These are phyloP conservation scores for Didymodactylos carnosus DNA, from an alignment of 2,888 invertebrate species.

Conservation along the genomic window DNA sequence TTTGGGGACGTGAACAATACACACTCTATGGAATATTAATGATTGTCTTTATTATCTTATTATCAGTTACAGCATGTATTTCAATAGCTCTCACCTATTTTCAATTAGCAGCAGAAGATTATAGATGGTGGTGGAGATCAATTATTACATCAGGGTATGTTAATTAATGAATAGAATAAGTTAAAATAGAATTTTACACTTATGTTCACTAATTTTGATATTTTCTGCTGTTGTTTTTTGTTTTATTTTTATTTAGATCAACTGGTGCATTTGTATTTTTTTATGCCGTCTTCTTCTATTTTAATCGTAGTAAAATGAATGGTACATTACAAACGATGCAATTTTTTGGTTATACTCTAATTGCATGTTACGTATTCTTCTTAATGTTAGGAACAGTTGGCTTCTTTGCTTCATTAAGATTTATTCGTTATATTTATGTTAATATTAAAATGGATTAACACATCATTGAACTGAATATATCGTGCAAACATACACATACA, in stretches of 20 bases:
- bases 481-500: too few relatives aligned
- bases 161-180: too few relatives aligned
- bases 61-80: slow-evolving; percentile 38
- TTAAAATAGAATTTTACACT: too few relatives aligned
- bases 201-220: background rate
- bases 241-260: slow-evolving; percentile 26
- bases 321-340: slow-evolving; percentile 37
- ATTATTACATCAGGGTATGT: slow-evolving; percentile 38
- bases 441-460: slow-evolving; percentile 38
- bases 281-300: slow-evolving; percentile 38
- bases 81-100: slow-evolving; percentile 40
- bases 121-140: slow-evolving; percentile 41
- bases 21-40: slow-evolving; percentile 38
- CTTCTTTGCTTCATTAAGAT: slow-evolving; percentile 37
- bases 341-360: slow-evolving; percentile 37
- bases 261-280: slow-evolving; percentile 37
- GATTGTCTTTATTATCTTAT: slow-evolving; percentile 36
- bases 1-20: slow-evolving; percentile 40
- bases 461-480: too few relatives aligned
- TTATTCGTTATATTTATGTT: slow-evolving; percentile 38
- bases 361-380: slow-evolving; percentile 39
- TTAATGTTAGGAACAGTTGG: slow-evolving; percentile 38
- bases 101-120: slow-evolving; percentile 38
- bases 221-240: background rate
- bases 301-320: slow-evolving; percentile 38